Evolutionary conservation across 2,888 invertebrate species (phyloP), one percentile per base, ranked within the genome.

Genomic region (Acleris literana): DNA sequence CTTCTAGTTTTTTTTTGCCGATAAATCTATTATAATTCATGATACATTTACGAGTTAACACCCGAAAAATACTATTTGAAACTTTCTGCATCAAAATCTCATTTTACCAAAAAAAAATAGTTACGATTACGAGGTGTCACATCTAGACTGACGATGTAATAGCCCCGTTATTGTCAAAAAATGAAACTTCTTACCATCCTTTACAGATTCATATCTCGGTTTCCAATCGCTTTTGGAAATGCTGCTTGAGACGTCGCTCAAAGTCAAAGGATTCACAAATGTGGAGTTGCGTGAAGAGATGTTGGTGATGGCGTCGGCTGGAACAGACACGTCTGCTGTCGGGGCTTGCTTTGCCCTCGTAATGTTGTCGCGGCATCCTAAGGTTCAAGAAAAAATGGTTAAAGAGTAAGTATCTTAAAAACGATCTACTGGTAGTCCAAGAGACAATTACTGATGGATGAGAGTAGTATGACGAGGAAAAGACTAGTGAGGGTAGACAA

Each of bases 341-440:
- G 60, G 60, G 13, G 44, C 57, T 3, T 25, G 62, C 16, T 72
- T 69, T 49, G 17, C 55, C 1, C 20, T 69, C 2, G 33, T 57
- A n/a, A 64, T 70, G 69, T 43, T 72, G 52, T 55, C 70, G 17
- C 63, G 64, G 16, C 52, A 72, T 52, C 72, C 66, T 11, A 64
- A 71, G 1, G 64, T 73, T 1, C 75, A 75, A 46, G 65, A 75
- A n/a, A 75, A 71, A 51, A 48, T 72, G 6, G 69, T 63, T n/a
- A 49, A 69, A 54, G 75, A 75, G 82, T 83, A 75, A 76, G 81
- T 76, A 44, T 20, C 22, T 3, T 4, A n/a, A 54, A 20, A n/a
- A 13, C n/a, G 16, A 29, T 5, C 4, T 46, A 1, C 7, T 46
- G 16, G 17, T 7, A 46, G 33, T 9, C 33, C 6, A 1, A 6